Base-by-base conservation (phyloP, 2,797 vertebrate genomes). In the Merluccius polli region DNA sequence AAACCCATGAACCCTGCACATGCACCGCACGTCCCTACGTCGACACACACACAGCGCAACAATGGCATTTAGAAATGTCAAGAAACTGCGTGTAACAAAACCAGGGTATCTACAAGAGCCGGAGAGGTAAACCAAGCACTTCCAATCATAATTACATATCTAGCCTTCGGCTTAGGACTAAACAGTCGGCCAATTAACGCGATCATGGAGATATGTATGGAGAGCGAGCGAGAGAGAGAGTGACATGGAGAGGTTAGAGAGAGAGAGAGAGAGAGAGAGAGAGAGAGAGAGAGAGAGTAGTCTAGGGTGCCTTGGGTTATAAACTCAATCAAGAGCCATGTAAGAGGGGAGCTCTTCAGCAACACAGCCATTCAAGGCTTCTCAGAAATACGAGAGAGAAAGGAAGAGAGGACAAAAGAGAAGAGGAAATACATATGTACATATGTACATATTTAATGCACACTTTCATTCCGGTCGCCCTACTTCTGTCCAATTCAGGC, bases 111-210 rank as follows among this genome's bases (percentile, higher is more conserved):
- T n/a, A 27, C 67, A 68, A 72, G 48, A 69, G 75, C 52, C 16
- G 32, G 4, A 73, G 65, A 59, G 52, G 12, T 73, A 85, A 88
- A 86, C 78, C 73, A 87, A 87, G 71, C 44, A 9, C 70, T 27
- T 29, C 76, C 72, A 5, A 29, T 81, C 79, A 70, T 81, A 78
- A 74, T 78, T 32, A 77, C 79, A 75, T 76, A 63, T 77, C 67
- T 30, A 70, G 33, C 59, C 10, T 63, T 52, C 74, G 70, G 33
- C 63, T 81, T 90, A 83, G 73, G 85, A 82, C 75, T 35, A 75
- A 72, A 44, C 67, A 29, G 71, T 48, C 52, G 6, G 63, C 75
- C 74, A 73, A 75, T 72, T 38, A 70, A 78, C 63, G 29, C 63
- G 1, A 67, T 67, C 24, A 27, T 29, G 29, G 13, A 67, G n/a